Evolutionary conservation across 1,140 invertebrate species (phyloP).

Genomic region (Penaeus vannamei): DNA sequence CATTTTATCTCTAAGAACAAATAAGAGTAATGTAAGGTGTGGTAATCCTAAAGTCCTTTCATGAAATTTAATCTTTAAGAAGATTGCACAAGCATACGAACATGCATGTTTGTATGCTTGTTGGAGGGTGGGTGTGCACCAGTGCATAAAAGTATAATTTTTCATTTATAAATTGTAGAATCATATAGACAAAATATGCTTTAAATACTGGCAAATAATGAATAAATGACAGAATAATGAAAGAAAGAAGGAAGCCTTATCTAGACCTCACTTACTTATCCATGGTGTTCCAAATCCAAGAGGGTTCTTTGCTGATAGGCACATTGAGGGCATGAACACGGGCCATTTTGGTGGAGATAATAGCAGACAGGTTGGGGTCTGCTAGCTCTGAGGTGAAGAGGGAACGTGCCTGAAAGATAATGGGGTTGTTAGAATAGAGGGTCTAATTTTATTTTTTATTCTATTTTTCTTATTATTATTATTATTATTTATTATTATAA

Average conservation of each 20-base stretch:
- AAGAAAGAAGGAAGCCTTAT: neutral
- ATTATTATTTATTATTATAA: no score
- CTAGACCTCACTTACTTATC: constrained; percentile 62
- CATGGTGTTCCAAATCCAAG: constrained; percentile 94
- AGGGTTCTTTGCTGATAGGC: constrained; percentile 93
- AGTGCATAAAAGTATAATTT: no score
- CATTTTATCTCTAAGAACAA: no score
- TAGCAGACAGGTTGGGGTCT: constrained; percentile 82
- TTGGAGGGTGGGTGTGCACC: no score
- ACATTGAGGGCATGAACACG: constrained; percentile 92
- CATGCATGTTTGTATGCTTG: no score
- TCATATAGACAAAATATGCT: neutral
- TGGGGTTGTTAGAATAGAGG: neutral
- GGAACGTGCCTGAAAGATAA: constrained; percentile 81
- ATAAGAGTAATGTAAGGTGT: no score
- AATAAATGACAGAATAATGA: neutral
- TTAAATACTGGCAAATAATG: no score
- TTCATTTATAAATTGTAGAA: neutral
- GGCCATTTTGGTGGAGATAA: constrained; percentile 93
- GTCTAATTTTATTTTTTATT: no score
- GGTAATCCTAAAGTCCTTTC: no score
- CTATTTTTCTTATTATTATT: no score
- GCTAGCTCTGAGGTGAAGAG: constrained; percentile 84
- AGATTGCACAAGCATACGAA: no score
- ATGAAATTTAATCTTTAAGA: no score